Evolutionary conservation across 1,140 invertebrate species (phyloP).

Genomic region (Saccostrea echinata): DNA sequence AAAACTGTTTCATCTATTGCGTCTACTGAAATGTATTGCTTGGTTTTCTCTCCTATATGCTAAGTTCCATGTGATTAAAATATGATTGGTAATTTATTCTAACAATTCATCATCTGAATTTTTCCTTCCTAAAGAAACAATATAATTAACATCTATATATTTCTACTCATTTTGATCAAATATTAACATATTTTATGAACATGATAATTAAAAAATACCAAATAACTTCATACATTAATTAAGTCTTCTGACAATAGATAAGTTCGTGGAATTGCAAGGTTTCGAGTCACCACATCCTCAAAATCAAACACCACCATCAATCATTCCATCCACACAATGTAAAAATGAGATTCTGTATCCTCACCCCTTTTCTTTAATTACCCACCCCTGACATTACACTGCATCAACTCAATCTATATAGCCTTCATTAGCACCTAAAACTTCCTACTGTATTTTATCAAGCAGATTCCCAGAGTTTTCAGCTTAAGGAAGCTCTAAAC

Average conservation of each 20-base stretch:
- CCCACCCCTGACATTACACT: no score
- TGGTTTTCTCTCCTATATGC: neutral
- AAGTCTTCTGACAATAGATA: neutral
- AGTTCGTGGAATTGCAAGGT: neutral
- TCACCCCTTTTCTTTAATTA: no score
- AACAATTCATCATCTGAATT: neutral
- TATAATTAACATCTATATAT: neutral
- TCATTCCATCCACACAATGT: no score
- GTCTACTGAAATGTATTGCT: neutral
- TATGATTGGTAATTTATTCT: neutral
- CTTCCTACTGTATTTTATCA: no score
- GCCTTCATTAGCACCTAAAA: no score
- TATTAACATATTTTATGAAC: neutral
- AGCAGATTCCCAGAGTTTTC: no score
- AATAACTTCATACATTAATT: neutral
- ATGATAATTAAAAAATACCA: neutral
- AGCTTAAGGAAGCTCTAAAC: no score
- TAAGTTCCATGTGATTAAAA: neutral
- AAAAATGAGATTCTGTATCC: no score
- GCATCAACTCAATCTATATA: no score
- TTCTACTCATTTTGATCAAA: neutral
- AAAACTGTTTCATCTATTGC: slow-evolving; percentile 10
- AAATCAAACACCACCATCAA: no score
- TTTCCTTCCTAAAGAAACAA: neutral
- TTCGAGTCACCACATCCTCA: neutral